Conservation (phyloP, 1,140 invertebrate genomes). For the Armadillidium nasatum region DNA sequence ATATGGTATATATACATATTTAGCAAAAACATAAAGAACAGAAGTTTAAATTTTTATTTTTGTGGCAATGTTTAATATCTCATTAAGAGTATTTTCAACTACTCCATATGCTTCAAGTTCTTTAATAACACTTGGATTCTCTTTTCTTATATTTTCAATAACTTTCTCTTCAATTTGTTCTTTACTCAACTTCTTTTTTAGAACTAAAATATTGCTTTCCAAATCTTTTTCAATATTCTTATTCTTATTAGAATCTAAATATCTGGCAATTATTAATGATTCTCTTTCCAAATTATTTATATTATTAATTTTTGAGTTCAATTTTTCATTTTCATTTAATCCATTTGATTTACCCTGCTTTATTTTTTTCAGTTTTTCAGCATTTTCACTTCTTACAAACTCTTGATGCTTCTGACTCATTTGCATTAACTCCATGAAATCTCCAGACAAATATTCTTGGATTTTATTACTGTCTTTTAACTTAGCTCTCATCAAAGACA, state of each 20-base stretch:
- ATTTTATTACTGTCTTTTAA: slow-evolving; percentile 23
- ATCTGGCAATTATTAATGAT: not conserved
- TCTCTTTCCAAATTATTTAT: not conserved
- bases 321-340: not conserved
- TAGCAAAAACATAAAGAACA: too few species aligned
- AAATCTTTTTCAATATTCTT: slow-evolving; percentile 4
- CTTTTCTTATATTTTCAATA: not conserved
- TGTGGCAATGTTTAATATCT: not conserved
- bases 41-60: not conserved
- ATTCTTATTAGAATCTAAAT: not conserved
- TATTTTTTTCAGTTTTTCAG: not conserved
- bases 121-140: slow-evolving; percentile 3
- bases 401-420: slow-evolving; percentile 24
- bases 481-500: slow-evolving; percentile 29
- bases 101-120: not conserved
- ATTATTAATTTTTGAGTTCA: not conserved
- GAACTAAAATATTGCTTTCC: not conserved
- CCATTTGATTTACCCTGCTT: not conserved
- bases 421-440: slow-evolving; percentile 28
- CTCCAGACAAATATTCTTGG: slow-evolving; percentile 25
- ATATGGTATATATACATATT: too few species aligned
- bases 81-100: not conserved
- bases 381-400: not conserved
- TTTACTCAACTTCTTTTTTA: not conserved
- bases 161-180: not conserved